Conservation (phyloP, 2,113 vertebrate species). For the Heterotilapia buettikoferi region DNA sequence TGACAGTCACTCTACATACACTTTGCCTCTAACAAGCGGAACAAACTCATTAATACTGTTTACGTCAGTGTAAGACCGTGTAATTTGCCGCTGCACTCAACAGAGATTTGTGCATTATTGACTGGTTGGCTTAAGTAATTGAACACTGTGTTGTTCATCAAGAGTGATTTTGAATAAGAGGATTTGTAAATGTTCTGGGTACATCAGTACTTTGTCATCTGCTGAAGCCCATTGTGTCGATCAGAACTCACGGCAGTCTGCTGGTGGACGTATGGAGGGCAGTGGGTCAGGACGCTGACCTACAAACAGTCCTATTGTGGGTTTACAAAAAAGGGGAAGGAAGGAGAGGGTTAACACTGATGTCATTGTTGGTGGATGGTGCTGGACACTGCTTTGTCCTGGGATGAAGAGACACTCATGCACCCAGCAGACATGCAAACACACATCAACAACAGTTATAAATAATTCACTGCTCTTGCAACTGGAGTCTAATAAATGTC, state of each 20-base stretch:
- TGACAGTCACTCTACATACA: background rate
- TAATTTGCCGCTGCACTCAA: background rate
- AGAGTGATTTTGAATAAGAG: background rate
- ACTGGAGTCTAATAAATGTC: background rate
- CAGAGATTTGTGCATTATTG: background rate
- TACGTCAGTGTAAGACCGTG: accelerated
- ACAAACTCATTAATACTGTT: background rate
- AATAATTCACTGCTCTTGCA: conserved; percentile 31
- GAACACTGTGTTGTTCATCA: background rate
- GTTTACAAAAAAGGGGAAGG: background rate
- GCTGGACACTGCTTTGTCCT: conserved; percentile 40
- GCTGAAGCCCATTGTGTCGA: background rate
- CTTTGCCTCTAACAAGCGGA: background rate
- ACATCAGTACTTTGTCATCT: background rate
- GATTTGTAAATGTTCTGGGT: background rate
- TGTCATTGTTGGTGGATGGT: conserved; percentile 42
- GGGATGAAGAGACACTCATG: background rate
- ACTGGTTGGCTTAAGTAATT: background rate
- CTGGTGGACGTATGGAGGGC: conserved; percentile 24
- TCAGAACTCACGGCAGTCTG: conserved; percentile 5
- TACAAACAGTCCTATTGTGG: conserved; percentile 49
- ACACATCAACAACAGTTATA: background rate
- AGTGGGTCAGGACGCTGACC: conserved; percentile 43
- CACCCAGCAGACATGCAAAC: background rate
- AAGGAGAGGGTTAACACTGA: conserved; percentile 50